Percentiles rank a stretch among this genome's conserved stretches.
These are phyloP conservation scores for Oscheius sp. DNA, from an alignment of 2,888 invertebrate genomes.

Conservation along the genomic window DNA sequence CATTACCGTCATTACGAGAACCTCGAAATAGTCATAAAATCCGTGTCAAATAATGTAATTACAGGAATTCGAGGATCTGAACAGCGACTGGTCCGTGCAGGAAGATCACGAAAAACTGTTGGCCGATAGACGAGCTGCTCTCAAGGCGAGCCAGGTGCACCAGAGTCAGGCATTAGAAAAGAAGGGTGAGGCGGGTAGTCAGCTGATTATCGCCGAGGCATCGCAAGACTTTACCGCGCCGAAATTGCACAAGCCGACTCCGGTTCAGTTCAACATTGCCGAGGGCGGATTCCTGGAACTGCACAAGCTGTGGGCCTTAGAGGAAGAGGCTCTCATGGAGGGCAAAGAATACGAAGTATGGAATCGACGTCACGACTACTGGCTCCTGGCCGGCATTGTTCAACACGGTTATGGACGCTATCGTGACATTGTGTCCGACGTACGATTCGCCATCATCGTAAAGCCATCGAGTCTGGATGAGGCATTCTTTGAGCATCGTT, in stretches of 20 bases:
- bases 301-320: conserved; percentile 98
- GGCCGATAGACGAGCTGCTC: too few species aligned
- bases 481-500: conserved; percentile 95
- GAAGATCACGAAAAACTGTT: too few species aligned
- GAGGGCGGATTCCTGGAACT: conserved; percentile 99
- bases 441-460: conserved; percentile 95
- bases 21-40: too few species aligned
- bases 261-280: conserved; percentile 22
- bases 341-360: conserved; percentile 98
- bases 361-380: conserved; percentile 98
- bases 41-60: neutral
- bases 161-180: too few species aligned
- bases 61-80: neutral
- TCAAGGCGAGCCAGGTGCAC: too few species aligned
- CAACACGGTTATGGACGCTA: conserved; percentile 99
- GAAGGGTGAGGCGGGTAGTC: too few species aligned
- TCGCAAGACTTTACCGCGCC: too few species aligned
- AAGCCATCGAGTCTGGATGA: conserved; percentile 95
- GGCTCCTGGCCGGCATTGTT: conserved; percentile 97
- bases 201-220: too few species aligned
- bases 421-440: conserved; percentile 96
- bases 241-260: neutral
- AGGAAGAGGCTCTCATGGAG: conserved; percentile 93
- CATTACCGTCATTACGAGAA: too few species aligned
- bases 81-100: too few species aligned